Base-by-base conservation (phyloP, 1,140 invertebrate genomes). In the Drosophila persimilis region DNA sequence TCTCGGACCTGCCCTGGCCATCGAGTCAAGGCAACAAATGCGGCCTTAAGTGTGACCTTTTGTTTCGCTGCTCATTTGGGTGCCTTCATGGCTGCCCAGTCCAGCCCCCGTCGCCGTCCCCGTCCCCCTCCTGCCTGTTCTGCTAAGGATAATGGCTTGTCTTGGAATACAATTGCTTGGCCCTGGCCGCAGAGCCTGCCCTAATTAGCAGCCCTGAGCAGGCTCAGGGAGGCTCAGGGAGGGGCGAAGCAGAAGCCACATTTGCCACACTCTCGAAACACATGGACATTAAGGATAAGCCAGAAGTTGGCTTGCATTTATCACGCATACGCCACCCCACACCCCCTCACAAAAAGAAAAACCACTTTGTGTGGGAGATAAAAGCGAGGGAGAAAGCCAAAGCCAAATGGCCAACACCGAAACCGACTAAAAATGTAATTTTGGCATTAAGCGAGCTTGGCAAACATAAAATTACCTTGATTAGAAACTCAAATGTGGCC, bases 391-490 rank as follows among this genome's bases (percentile, higher is more conserved):
- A 57, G 26, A 29, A 31, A 31, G 29, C 29, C 17, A 56, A 57
- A 20, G 46, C 56, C 63, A 52, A 70, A 75, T 62, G 58, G 73
- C 51, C 50, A 53, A 63, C 52, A 51, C 60, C 20, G 4, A 46
- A 51, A 50, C 54, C 64, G 77, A 85, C 83, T 81, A 78, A 88
- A 85, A 86, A 88, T 86, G 81, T 85, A 86, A 85, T 85, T 85
- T 85, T 73, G 81, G 81, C 81, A 85, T 86, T 85, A 86, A 73
- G 63, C 67, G 69, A 76, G 81, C 83, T 81, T 78, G 74, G 71
- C 75, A 75, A 64, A 88, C 83, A 86, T 86, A 86, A 86, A 86
- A 86, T 83, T 78, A 88, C 78, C 83, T 88, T 86, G 83, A 86
- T 86, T 88, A 86, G 83, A 86, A 88, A 88, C 81, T 72, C 73